phyloP scores from a whole-genome alignment of 1,140 invertebrate genomes.

The Zaprionus kolodkinae region DNA sequence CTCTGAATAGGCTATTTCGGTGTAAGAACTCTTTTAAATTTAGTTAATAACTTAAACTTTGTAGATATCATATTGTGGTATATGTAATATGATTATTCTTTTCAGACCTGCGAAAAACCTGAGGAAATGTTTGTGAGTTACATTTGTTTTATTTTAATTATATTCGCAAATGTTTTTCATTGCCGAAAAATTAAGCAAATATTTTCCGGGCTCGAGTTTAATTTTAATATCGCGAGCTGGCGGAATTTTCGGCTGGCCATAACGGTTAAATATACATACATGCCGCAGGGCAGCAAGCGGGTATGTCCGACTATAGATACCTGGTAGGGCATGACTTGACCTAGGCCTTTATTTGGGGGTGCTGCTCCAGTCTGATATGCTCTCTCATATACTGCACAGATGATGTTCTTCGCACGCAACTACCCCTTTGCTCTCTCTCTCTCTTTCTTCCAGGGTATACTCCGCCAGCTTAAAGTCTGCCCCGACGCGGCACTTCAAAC shows the following conservation, averaged over 20 bases:
- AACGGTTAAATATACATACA: slow-evolving; percentile 24
- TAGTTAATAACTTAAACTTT: not conserved
- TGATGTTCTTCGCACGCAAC: not conserved
- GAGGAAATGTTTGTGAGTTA: not conserved
- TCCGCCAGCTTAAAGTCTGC: slow-evolving; percentile 26
- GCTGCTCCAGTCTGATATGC: not conserved
- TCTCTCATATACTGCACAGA: not conserved
- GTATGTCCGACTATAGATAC: not conserved
- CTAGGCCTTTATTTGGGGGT: no score
- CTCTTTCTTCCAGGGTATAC: not conserved
- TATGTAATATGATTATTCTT: no score
- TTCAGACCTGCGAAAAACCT: not conserved
- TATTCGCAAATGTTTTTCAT: not conserved
- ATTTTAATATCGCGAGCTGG: slow-evolving; percentile 8
- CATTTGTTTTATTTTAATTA: not conserved
- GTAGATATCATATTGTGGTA: not conserved
- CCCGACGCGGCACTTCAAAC: slow-evolving; percentile 60
- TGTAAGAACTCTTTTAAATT: not conserved
- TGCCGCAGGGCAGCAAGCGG: not conserved
- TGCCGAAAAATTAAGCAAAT: slow-evolving; percentile 3
- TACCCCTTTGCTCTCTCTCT: not conserved
- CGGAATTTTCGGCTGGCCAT: slow-evolving; percentile 2
- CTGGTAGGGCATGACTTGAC: not conserved
- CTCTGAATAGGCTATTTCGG: not conserved
- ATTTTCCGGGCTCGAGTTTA: slow-evolving; percentile 6